Evolutionary conservation across 1,140 invertebrate species (phyloP).

Genomic region (Platorchestia sp.): DNA sequence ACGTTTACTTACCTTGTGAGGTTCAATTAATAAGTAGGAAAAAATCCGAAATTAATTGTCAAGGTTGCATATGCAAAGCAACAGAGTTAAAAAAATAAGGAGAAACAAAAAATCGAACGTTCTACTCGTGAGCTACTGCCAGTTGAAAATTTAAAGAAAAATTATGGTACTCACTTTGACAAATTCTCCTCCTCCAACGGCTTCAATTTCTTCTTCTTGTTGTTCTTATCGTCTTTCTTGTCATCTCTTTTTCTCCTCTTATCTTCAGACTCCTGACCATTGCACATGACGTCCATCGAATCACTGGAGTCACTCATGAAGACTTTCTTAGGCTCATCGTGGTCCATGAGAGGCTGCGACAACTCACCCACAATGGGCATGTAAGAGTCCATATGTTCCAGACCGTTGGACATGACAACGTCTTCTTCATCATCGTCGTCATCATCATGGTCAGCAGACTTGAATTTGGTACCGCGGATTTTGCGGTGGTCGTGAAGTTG

Average conservation of each 20-base stretch:
- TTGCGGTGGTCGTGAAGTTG: slow-evolving; percentile 17
- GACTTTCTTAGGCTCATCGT: not conserved
- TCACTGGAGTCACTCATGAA: slow-evolving; percentile 27
- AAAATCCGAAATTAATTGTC: not conserved
- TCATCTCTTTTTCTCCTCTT: slow-evolving; percentile 52
- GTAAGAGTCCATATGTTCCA: slow-evolving; percentile 33
- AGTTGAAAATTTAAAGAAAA: not conserved
- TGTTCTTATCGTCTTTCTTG: slow-evolving; percentile 45
- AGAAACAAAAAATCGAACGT: not conserved
- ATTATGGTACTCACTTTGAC: slow-evolving; percentile 23
- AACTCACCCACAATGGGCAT: slow-evolving; percentile 14
- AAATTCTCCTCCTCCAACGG: slow-evolving; percentile 35
- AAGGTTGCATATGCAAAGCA: not conserved
- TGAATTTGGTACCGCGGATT: not conserved
- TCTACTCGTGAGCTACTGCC: not conserved
- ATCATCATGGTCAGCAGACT: not conserved
- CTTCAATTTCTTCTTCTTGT: slow-evolving; percentile 47
- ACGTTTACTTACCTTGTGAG: not conserved
- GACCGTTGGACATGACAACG: slow-evolving; percentile 10
- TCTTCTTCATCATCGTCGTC: slow-evolving; percentile 22
- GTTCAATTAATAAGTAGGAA: not conserved
- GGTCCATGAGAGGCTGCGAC: slow-evolving; percentile 17
- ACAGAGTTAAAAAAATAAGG: not conserved
- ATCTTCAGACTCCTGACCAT: not conserved
- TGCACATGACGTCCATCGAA: slow-evolving; percentile 39